These are phyloP conservation scores for Fragum sueziense DNA, from an alignment of 2,888 invertebrate species.

Conservation along the genomic window DNA sequence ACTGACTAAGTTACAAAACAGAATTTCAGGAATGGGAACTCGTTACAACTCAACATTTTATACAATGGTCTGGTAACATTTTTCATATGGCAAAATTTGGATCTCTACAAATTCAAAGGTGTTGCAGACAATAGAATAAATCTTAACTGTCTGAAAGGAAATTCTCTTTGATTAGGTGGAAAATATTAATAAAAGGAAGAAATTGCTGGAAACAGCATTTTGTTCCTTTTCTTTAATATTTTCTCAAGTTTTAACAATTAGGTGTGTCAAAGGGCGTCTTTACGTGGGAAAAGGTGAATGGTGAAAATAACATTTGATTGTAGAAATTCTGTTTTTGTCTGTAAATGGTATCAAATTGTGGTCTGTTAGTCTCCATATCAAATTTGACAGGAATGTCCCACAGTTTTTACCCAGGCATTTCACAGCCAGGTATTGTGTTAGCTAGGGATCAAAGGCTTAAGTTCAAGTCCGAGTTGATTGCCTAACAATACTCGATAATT, in stretches of 20 bases:
- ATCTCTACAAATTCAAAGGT: neutral
- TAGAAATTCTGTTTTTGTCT: no score
- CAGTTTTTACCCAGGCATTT: neutral
- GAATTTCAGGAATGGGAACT: conserved; percentile 8
- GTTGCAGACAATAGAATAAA: neutral
- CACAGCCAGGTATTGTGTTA: neutral
- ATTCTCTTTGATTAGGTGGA: neutral
- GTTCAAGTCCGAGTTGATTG: neutral
- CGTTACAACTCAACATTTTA: no score
- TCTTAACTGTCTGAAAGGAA: neutral
- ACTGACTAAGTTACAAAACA: conserved; percentile 11
- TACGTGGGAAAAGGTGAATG: neutral
- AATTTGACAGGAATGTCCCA: neutral
- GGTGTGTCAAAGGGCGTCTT: neutral
- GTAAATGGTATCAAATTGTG: no score
- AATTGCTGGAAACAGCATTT: no score
- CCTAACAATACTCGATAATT: neutral
- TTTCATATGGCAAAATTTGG: neutral
- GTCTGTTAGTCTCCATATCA: no score
- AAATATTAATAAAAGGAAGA: neutral
- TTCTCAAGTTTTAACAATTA: no score
- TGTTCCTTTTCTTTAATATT: no score
- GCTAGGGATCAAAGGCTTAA: neutral
- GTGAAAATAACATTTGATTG: no score
- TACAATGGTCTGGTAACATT: no score